phyloP scores from a whole-genome alignment of 2,113 vertebrate species.

The Callopanchax toddi region DNA sequence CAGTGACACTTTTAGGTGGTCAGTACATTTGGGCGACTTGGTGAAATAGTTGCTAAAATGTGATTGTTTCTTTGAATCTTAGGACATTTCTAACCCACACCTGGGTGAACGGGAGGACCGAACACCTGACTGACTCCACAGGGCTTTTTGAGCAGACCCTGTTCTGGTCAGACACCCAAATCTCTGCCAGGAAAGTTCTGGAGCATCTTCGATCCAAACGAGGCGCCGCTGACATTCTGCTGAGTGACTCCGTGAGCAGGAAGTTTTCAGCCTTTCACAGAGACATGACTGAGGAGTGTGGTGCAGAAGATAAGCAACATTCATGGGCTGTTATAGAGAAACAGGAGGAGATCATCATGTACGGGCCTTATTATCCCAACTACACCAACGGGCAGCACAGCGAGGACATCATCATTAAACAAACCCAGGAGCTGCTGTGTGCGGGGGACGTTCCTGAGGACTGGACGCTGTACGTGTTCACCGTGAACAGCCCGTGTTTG shows the following conservation, averaged over 20 bases:
- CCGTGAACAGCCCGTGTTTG: conserved; percentile 66
- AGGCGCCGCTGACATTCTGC: not conserved
- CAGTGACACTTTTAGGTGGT: too few species aligned
- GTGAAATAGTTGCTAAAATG: not conserved
- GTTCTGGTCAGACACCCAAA: conserved; percentile 47
- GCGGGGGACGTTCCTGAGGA: not conserved
- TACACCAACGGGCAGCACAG: conserved; percentile 57
- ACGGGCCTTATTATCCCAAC: conserved; percentile 62
- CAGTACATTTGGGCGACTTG: not conserved
- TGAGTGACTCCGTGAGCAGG: conserved; percentile 26
- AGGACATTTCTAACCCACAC: conserved; percentile 14
- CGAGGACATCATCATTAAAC: conserved; percentile 60
- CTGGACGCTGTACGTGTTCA: conserved; percentile 56
- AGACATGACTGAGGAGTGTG: conserved; percentile 59
- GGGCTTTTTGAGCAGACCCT: conserved; percentile 17
- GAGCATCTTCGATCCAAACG: conserved; percentile 24
- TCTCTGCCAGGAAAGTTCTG: conserved; percentile 43
- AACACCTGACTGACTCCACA: not conserved
- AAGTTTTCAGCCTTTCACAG: conserved; percentile 55
- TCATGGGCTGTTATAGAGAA: conserved; percentile 65
- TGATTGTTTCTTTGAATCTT: not conserved
- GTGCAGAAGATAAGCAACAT: conserved; percentile 53
- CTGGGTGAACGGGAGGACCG: not conserved
- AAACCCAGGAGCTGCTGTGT: conserved; percentile 62
- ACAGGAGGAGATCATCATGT: conserved; percentile 59